These are phyloP conservation scores for Brachyistius frenatus DNA, from an alignment of 2,113 vertebrate genomes.

Conservation along the genomic window DNA sequence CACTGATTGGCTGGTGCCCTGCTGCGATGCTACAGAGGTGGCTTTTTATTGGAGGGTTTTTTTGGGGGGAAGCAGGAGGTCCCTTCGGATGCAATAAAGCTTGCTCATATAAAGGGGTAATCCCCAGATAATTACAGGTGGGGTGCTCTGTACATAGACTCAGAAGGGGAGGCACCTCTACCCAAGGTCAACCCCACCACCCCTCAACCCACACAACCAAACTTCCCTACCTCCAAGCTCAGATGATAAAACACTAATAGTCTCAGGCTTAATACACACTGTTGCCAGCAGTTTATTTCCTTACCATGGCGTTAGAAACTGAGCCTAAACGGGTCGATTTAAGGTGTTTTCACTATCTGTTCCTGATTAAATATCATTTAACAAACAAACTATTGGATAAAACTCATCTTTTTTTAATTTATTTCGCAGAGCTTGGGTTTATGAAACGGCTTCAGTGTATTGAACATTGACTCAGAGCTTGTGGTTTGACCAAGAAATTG, in stretches of 20 bases:
- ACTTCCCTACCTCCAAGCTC: constrained; percentile 28
- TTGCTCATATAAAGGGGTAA: constrained; percentile 71
- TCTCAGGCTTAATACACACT: constrained; percentile 25
- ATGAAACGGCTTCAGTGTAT: background rate
- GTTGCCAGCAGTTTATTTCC: constrained; percentile 30
- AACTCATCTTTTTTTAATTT: background rate
- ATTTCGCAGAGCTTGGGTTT: constrained; percentile 22
- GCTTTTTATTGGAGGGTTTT: constrained; percentile 68
- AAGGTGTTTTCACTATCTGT: constrained; percentile 17
- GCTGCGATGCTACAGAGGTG: constrained; percentile 61
- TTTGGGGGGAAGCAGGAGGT: constrained; percentile 59
- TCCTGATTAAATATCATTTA: constrained; percentile 1
- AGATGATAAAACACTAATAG: constrained; percentile 69
- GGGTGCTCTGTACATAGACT: constrained; percentile 49
- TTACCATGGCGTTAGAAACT: constrained; percentile 11
- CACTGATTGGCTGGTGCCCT: constrained; percentile 59
- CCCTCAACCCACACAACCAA: constrained; percentile 3
- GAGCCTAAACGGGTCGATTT: constrained; percentile 43
- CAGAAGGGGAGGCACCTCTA: constrained; percentile 35
- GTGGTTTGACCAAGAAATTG: constrained; percentile 46
- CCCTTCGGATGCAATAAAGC: constrained; percentile 72
- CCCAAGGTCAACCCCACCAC: constrained; percentile 37
- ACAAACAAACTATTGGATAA: constrained; percentile 5
- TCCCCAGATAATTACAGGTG: constrained; percentile 79
- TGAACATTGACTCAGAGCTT: constrained; percentile 10